Percentiles rank a stretch among this genome's conserved stretches.
phyloP scores from a whole-genome alignment of 2,888 invertebrate species.

The Hypsopygia costalis region DNA sequence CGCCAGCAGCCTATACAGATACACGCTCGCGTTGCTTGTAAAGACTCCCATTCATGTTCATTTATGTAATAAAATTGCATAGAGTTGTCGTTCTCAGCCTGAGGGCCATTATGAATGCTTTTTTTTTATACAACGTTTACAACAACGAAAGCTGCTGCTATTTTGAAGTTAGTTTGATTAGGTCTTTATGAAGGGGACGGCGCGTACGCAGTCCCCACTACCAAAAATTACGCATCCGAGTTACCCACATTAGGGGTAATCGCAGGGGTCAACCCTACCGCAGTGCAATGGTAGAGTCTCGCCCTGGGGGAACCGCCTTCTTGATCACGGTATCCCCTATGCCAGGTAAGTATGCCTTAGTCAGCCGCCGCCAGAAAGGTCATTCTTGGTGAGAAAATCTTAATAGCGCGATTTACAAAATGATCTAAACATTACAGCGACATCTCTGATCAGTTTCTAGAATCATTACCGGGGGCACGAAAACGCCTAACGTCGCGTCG shows the following conservation, averaged over 20 bases:
- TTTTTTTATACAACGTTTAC: no score
- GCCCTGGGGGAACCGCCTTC: constrained; percentile 49
- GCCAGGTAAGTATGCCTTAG: constrained; percentile 44
- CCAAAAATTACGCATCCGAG: constrained; percentile 49
- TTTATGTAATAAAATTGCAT: no score
- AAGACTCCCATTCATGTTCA: no score
- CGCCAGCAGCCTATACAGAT: no score
- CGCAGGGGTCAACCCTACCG: constrained; percentile 47
- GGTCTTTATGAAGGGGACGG: constrained; percentile 32
- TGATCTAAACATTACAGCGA: constrained; percentile 1
- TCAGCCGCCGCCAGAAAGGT: not conserved
- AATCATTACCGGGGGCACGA: not conserved
- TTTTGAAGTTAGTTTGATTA: no score
- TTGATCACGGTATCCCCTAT: constrained; percentile 49
- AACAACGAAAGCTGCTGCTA: no score
- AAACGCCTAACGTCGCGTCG: no score
- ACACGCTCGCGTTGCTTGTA: no score
- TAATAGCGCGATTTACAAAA: constrained; percentile 25
- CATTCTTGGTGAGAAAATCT: constrained; percentile 20
- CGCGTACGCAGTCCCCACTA: constrained; percentile 52
- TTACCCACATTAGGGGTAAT: constrained; percentile 49
- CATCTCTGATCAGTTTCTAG: not conserved
- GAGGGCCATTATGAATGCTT: no score
- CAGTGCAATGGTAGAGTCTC: constrained; percentile 47
- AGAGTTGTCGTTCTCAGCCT: no score